phyloP scores from a whole-genome alignment of 2,113 vertebrate genomes.

The Ivindomyrus marchei region DNA sequence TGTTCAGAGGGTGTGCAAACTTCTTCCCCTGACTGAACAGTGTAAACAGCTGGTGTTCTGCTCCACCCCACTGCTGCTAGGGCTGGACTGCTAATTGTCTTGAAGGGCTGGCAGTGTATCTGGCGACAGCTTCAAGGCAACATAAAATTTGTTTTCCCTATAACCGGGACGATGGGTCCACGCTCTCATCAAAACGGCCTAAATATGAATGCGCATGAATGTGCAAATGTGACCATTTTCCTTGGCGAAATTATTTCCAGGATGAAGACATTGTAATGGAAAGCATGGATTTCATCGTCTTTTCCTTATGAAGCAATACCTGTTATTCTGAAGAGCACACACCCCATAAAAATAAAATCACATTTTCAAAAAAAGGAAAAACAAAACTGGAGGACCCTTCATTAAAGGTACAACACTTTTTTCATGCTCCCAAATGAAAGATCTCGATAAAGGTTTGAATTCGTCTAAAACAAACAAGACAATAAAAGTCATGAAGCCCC shows the following conservation, averaged over 20 bases:
- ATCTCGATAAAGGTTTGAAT: constrained; percentile 5
- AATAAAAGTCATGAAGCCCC: neutral
- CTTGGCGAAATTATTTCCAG: neutral
- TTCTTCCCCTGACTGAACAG: constrained; percentile 20
- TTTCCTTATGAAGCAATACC: neutral
- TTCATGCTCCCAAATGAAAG: constrained; percentile 15
- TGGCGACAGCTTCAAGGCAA: constrained; percentile 33
- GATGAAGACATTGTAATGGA: constrained; percentile 4
- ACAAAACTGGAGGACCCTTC: neutral
- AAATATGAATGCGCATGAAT: constrained; percentile 6
- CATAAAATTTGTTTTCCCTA: neutral
- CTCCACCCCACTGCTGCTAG: constrained; percentile 12
- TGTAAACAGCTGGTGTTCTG: constrained; percentile 17
- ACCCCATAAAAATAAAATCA: neutral
- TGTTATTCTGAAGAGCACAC: neutral
- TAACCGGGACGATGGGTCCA: neutral
- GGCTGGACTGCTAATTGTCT: constrained; percentile 40
- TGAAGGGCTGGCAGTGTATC: constrained; percentile 37
- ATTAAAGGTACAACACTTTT: constrained; percentile 56
- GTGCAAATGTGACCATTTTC: constrained; percentile 4
- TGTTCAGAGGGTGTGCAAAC: constrained; percentile 16
- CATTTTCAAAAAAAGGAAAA: too few relatives aligned
- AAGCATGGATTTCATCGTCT: neutral
- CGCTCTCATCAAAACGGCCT: neutral
- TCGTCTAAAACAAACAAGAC: neutral